Evolutionary conservation across 64 coral and sea anemone species (phyloP), one percentile per base, ranked within the genome.

Genomic region (Exaiptasia diaphana): DNA sequence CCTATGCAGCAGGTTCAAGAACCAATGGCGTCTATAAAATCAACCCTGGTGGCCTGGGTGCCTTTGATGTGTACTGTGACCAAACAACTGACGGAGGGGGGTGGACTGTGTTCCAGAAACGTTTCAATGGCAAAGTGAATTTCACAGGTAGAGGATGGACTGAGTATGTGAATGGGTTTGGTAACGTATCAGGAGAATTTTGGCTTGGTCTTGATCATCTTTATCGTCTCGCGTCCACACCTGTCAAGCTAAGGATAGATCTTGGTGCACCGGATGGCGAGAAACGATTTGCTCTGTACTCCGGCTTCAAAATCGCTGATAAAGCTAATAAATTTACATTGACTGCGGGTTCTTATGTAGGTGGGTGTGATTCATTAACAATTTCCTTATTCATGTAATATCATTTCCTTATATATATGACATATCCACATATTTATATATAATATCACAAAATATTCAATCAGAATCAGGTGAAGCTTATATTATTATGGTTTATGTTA

Each of bases 171-270:
- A 50, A 77, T 38, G 90, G 90, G 0, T 82, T 93, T 48, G 90
- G 90, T 8, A 25, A 75, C 33, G 36, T 93, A 10, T 65, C 55
- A 5, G 90, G 90, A 5, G 90, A 93, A 28, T 93, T 65, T 58
- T 93, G 83, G 90, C 50, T 93, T 8, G 90, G 77, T 14, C 44
- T 93, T 53, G 58, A 39, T n/a, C 86, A 85, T 42, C 80, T 92
- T 23, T 75, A 81, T 22, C 88, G 81, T 12, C 50, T 91, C 0
- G 39, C 88, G 6, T 50, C 36, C 20, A 76, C 46, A 5, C 49
- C 59, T 3, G 80, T 91, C 7, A 77, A 30, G 64, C 37, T 91
- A 33, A 68, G 88, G 7, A 50, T 91, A 34, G 88, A 85, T 39
- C 81, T 91, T 0, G 75, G 32, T 72, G 73, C 88, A 4, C 80